Conservation (phyloP, 2,888 invertebrate species). For the Ormyrus labotus region DNA sequence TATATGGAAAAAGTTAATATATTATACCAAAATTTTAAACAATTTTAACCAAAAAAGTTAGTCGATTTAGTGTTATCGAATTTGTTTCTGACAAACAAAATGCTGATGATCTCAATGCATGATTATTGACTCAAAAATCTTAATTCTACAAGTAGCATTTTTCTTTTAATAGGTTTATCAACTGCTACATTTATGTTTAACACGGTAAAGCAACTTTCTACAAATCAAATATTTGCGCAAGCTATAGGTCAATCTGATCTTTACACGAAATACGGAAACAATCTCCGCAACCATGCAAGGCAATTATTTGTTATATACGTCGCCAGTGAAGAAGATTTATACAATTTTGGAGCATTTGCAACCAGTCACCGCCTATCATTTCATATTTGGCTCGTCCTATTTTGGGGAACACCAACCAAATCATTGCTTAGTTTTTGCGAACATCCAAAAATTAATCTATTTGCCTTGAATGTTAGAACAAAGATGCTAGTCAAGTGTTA, state of each 20-base stretch:
- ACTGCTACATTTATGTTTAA: background rate
- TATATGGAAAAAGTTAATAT: too few species aligned
- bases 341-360: background rate
- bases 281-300: background rate
- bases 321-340: background rate
- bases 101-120: too few species aligned
- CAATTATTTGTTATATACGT: conserved; percentile 3
- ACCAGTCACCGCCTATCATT: background rate
- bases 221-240: background rate
- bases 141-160: too few species aligned
- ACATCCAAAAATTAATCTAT: background rate
- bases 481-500: conserved; percentile 60
- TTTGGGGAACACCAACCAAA: background rate
- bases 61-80: too few species aligned
- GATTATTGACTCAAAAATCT: too few species aligned
- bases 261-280: background rate
- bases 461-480: conserved; percentile 58
- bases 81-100: too few species aligned
- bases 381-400: conserved; percentile 6
- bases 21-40: too few species aligned
- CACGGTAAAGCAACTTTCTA: background rate
- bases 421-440: background rate
- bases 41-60: too few species aligned
- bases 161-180: background rate
- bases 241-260: conserved; percentile 9